These are phyloP conservation scores for Sinonovacula constricta DNA, from an alignment of 1,140 invertebrate genomes.

Conservation along the genomic window DNA sequence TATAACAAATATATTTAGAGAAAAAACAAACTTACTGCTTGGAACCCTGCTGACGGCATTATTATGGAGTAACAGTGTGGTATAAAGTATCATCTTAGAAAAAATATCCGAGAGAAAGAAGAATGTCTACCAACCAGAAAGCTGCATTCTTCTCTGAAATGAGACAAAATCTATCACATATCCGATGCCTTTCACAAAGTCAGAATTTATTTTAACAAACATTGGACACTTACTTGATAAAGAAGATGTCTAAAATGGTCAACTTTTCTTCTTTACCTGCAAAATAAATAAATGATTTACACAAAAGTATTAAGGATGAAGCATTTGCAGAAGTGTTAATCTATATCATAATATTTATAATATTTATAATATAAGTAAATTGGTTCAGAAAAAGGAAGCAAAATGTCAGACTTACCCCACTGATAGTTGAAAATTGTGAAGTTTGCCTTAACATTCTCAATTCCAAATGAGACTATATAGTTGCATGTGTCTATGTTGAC, in stretches of 20 bases:
- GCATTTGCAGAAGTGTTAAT: not conserved
- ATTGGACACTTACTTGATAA: constrained; percentile 47
- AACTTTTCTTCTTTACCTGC: constrained; percentile 27
- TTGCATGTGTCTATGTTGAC: constrained; percentile 55
- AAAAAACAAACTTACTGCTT: too few species aligned
- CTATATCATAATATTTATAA: not conserved
- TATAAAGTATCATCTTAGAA: constrained; percentile 7
- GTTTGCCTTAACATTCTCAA: constrained; percentile 51
- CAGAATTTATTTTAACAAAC: not conserved
- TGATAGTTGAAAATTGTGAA: constrained; percentile 54
- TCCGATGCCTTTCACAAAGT: not conserved
- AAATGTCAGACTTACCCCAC: constrained; percentile 55
- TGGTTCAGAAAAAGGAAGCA: too few species aligned
- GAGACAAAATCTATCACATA: too few species aligned
- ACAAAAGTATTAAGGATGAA: not conserved
- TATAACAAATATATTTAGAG: too few species aligned
- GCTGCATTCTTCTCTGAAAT: too few species aligned
- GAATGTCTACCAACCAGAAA: not conserved
- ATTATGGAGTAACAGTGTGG: constrained; percentile 44
- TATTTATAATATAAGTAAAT: constrained; percentile 1
- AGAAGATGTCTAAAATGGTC: constrained; percentile 22
- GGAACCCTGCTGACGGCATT: too few species aligned
- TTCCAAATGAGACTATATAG: constrained; percentile 48
- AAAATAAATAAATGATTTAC: not conserved
- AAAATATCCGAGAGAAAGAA: not conserved